Conservation (phyloP, 2,113 vertebrate species). For the Corynorhinus townsendii region DNA sequence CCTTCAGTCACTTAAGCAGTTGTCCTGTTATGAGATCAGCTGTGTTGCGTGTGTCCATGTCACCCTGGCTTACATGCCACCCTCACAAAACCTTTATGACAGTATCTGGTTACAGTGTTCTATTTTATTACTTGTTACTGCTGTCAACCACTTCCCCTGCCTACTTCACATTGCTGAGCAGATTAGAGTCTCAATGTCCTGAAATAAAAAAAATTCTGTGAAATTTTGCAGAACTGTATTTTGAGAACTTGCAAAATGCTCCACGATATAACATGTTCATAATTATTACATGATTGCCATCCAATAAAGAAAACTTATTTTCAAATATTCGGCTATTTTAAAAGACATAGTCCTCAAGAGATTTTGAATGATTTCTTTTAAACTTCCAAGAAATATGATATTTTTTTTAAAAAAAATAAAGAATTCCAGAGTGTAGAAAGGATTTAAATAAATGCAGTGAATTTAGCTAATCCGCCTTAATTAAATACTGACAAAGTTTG, state of each 20-base stretch:
- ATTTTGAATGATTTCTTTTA: not conserved
- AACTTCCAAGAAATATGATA: not conserved
- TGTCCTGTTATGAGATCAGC: not conserved
- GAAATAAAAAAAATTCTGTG: not conserved
- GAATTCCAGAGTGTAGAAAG: not conserved
- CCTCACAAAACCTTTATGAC: not conserved
- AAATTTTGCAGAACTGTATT: not conserved
- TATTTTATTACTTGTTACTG: not conserved
- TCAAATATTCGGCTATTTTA: not conserved
- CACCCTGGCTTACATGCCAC: not conserved
- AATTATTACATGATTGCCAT: not conserved
- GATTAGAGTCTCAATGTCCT: not conserved
- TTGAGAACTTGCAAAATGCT: not conserved
- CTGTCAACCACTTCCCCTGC: not conserved
- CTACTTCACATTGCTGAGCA: not conserved
- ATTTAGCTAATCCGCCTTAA: not conserved
- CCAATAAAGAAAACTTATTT: not conserved
- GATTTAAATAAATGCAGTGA: slow-evolving; percentile 8
- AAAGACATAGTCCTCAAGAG: not conserved
- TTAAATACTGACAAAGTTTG: not conserved
- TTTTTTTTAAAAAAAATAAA: not conserved
- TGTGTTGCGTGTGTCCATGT: not conserved
- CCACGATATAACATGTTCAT: not conserved
- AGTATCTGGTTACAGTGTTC: not conserved
- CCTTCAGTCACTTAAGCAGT: too few species aligned